Percentiles rank a stretch among this genome's conserved stretches.
phyloP scores from a whole-genome alignment of 2,797 vertebrate genomes.

The Lutjanus argentimaculatus region DNA sequence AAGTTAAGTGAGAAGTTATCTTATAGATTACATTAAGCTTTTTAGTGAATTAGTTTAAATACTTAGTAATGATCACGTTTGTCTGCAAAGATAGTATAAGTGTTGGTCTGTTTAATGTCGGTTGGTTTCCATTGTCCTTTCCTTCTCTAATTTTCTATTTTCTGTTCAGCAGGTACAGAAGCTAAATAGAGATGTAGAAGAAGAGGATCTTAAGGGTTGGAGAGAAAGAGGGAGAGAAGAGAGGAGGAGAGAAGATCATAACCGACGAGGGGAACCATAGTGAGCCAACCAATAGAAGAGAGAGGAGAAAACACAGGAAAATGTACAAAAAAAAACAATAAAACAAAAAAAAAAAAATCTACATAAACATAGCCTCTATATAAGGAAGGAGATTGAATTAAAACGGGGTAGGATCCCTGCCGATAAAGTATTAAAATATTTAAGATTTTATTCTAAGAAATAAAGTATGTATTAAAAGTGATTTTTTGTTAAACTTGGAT shows the following conservation, averaged over 20 bases:
- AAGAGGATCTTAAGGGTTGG: constrained; percentile 74
- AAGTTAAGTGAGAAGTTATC: neutral
- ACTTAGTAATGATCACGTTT: constrained; percentile 7
- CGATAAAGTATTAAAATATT: constrained; percentile 81
- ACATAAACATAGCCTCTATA: constrained; percentile 77
- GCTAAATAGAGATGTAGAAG: constrained; percentile 74
- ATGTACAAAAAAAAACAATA: constrained; percentile 74
- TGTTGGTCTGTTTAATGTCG: neutral
- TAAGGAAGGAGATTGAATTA: constrained; percentile 76
- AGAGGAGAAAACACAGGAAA: constrained; percentile 78
- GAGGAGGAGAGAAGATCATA: constrained; percentile 67
- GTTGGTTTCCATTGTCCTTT: neutral
- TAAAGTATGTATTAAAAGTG: constrained; percentile 88
- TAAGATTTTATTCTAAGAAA: constrained; percentile 87
- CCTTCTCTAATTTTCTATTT: constrained; percentile 37
- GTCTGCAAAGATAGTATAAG: neutral
- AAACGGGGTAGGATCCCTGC: constrained; percentile 73
- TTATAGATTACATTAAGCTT: neutral
- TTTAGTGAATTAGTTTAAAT: neutral
- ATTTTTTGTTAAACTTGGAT: constrained; percentile 89
- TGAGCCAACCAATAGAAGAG: constrained; percentile 77
- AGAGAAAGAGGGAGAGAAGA: constrained; percentile 63
- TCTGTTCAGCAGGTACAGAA: constrained; percentile 65
- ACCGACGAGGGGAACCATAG: constrained; percentile 69
- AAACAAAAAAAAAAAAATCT: constrained; percentile 69